Base-by-base conservation (phyloP, 2,797 vertebrate species). In the Gallinago solitaria region DNA sequence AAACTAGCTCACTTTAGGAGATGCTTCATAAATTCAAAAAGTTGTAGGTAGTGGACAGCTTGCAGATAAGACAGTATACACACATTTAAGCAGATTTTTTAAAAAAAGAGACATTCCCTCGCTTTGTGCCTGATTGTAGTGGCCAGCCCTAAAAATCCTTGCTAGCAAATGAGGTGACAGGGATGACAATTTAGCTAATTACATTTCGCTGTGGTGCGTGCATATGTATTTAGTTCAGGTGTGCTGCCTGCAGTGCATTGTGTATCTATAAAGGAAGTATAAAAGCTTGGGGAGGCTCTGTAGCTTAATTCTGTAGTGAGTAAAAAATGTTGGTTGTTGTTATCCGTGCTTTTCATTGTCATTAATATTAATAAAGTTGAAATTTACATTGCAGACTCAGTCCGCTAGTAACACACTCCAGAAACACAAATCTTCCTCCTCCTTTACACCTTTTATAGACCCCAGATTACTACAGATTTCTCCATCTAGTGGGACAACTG, bases 391-490 rank as follows among this genome's bases (percentile, higher is more conserved):
- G 95, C 98, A 99, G 99, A 99, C 99, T 97, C 99, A 99, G 98
- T 99, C 99, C 84, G 99, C 99, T 98, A 99, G 99, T 98, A 99
- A 99, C 98, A 99, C 99, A 97, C 98, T 99, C 98, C 99, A 99
- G 98, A 99, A 99, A 98, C 99, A 99, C 98, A 99, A 99, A 99
- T 99, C 99, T 89, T 99, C 99, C 93, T 99, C 99, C 89, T 99
- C 99, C 97, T 99, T 99, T 98, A 99, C 99, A 87, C 99, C 99
- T 87, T 99, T 99, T 98, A 99, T 99, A 96, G 99, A 99, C 97
- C 99, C 99, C 69, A 98, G 99, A 95, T 99, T 99, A 97, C 99
- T 99, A 92, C 99, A 99, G 97, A 98, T 99, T 97, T 99, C 99
- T 98, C 99, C 99, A 87, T 99, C 99, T 97, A 99, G 99, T 73